phyloP scores from a whole-genome alignment of 2,797 vertebrate genomes.

The Epinephelus awoara region DNA sequence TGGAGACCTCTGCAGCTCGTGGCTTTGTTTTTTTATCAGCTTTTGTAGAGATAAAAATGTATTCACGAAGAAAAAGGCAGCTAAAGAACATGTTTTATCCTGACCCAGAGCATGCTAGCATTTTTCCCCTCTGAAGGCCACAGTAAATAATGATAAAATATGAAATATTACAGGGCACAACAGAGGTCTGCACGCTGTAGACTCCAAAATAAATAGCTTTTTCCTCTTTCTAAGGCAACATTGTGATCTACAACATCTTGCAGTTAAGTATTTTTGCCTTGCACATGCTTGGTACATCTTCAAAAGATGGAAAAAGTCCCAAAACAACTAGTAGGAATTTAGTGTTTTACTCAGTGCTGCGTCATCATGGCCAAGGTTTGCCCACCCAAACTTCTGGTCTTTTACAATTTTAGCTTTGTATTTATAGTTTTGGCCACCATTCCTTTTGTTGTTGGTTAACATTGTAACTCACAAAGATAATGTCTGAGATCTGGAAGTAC shows the following conservation, averaged over 20 bases:
- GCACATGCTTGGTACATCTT: no score
- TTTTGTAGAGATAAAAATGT: constrained; percentile 26
- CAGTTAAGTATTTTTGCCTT: no score
- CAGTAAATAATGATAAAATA: background rate
- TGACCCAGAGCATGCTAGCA: background rate
- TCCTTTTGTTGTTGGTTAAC: background rate
- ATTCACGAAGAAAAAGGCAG: background rate
- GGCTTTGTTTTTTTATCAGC: constrained; percentile 27
- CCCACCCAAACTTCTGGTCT: background rate
- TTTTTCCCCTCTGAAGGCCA: background rate
- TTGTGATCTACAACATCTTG: no score
- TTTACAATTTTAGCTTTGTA: background rate
- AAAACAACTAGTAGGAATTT: no score
- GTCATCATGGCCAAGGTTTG: background rate
- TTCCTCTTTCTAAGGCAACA: no score
- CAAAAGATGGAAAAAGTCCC: no score
- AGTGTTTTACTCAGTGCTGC: background rate
- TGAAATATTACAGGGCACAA: no score
- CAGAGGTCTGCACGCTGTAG: no score
- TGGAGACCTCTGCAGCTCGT: constrained; percentile 18
- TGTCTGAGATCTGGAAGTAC: background rate
- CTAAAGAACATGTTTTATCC: background rate
- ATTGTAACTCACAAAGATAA: background rate
- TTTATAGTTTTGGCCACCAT: background rate
- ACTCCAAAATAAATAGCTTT: no score